These are phyloP conservation scores for Coryphaenoides rupestris DNA, from an alignment of 2,113 vertebrate species.

Conservation along the genomic window DNA sequence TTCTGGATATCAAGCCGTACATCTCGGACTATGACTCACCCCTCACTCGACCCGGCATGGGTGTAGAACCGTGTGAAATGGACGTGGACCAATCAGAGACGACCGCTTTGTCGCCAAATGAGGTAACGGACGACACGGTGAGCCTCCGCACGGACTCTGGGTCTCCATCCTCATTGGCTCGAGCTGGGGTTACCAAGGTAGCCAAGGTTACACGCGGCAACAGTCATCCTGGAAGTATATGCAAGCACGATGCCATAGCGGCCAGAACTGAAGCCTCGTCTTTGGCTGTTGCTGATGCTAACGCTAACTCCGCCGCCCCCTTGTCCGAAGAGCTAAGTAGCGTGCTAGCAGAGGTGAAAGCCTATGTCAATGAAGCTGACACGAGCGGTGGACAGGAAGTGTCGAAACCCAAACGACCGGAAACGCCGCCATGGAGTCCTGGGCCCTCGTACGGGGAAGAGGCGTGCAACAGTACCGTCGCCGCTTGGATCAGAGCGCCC, in stretches of 20 bases:
- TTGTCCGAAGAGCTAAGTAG: conserved; percentile 14
- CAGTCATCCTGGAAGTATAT: too few species aligned
- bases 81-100: conserved; percentile 9
- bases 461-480: conserved; percentile 60
- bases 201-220: too few species aligned
- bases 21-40: conserved; percentile 87
- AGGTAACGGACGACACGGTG: background rate
- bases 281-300: too few species aligned
- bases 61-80: conserved; percentile 2
- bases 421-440: background rate
- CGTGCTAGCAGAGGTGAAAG: conserved; percentile 54
- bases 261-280: background rate
- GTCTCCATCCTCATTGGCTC: background rate
- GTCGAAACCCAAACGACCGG: background rate
- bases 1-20: conserved; percentile 87
- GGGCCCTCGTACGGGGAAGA: conserved; percentile 46
- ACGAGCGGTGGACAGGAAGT: too few species aligned
- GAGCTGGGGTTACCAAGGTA: background rate
- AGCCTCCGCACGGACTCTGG: conserved; percentile 8
- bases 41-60: conserved; percentile 13
- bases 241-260: too few species aligned
- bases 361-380: conserved; percentile 45
- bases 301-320: conserved; percentile 6
- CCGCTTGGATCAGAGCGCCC: conserved; percentile 78
- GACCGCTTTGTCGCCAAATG: background rate